A percentile compares a stretch with the other conserved stretches of the same genome.
Evolutionary conservation across 2,113 vertebrate genomes (phyloP).

Genomic region (Heliornis fulica): DNA sequence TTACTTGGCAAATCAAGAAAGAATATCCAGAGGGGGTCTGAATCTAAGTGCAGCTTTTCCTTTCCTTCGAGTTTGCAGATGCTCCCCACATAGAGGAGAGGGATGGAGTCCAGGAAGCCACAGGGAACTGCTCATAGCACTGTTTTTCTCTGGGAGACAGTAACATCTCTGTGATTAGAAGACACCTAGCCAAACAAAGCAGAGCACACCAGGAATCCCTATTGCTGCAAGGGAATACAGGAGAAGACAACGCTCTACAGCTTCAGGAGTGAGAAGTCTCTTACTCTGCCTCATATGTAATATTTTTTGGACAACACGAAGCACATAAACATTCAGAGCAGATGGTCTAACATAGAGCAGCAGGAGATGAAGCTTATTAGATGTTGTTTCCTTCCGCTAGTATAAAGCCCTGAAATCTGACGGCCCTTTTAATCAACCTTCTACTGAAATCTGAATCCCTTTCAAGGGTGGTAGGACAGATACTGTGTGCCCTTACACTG

Average conservation of each 20-base stretch:
- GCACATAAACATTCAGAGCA: conserved; percentile 4
- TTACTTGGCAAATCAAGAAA: neutral
- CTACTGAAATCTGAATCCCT: neutral
- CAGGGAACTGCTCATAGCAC: neutral
- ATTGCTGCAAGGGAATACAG: neutral
- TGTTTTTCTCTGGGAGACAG: neutral
- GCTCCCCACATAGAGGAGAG: neutral
- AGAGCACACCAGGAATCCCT: neutral
- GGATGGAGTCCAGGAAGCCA: neutral
- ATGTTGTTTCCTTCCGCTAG: neutral
- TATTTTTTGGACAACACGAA: neutral
- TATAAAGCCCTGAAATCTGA: neutral
- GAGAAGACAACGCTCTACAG: neutral
- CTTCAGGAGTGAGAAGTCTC: neutral
- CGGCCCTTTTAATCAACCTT: conserved; percentile 13
- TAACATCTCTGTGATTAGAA: neutral
- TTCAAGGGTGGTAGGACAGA: neutral
- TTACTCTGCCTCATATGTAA: neutral
- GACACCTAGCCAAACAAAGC: neutral
- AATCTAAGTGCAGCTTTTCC: neutral
- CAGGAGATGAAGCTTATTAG: conserved; percentile 30
- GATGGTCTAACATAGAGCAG: conserved; percentile 30
- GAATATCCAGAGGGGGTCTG: neutral
- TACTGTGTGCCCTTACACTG: neutral
- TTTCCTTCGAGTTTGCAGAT: neutral